Evolutionary conservation across 2,888 invertebrate species (phyloP).

Genomic region (Lysandra bellargus): DNA sequence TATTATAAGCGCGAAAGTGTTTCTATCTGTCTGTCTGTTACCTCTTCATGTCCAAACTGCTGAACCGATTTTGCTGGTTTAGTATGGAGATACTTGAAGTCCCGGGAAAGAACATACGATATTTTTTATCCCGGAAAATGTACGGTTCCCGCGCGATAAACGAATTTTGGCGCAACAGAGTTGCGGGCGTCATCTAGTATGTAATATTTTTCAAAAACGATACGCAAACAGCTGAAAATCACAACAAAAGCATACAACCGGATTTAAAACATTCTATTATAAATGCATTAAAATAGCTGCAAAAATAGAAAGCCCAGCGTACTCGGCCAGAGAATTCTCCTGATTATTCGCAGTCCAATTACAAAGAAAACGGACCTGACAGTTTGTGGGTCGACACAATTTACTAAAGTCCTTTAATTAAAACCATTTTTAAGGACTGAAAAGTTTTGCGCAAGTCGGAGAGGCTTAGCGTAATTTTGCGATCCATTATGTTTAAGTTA

Average conservation of each 20-base stretch:
- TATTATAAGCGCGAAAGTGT: too few species aligned
- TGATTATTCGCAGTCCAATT: neutral
- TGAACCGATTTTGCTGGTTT: too few species aligned
- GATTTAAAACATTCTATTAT: neutral
- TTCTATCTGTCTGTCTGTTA: too few species aligned
- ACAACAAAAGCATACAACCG: neutral
- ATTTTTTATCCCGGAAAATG: too few species aligned
- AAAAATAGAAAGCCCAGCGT: neutral
- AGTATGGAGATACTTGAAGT: too few species aligned
- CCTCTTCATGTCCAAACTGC: too few species aligned
- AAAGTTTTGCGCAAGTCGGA: neutral
- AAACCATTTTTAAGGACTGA: neutral
- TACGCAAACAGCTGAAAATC: neutral
- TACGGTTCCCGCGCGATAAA: too few species aligned
- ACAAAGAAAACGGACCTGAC: conserved; percentile 1
- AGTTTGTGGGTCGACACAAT: conserved; percentile 17
- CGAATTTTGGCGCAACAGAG: too few species aligned
- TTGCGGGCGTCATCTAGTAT: too few species aligned
- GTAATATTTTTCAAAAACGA: too few species aligned
- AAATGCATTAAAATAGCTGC: neutral
- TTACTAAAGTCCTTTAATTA: conserved; percentile 7
- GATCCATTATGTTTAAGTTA: neutral
- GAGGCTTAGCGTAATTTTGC: neutral
- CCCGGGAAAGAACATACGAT: too few species aligned
- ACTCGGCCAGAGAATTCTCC: neutral